phyloP scores from a whole-genome alignment of 30 jellyfish, hydroid and myxozoan genomes.

The Chironex yamaguchii region DNA sequence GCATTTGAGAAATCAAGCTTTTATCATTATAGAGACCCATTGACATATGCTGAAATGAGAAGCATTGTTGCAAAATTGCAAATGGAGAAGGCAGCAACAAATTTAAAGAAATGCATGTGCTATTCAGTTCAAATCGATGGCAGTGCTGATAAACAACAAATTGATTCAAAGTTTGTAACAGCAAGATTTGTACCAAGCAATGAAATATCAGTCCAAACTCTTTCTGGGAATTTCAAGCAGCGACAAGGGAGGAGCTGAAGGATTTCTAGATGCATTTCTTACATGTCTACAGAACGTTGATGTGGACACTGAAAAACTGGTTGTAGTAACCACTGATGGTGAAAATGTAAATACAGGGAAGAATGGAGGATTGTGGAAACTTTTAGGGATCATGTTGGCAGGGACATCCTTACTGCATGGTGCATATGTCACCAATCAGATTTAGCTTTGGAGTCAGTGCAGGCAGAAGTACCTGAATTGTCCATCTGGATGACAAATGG shows the following conservation, averaged over 20 bases:
- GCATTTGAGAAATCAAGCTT: conserved; percentile 26
- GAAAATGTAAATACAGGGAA: conserved; percentile 55
- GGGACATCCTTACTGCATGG: conserved; percentile 63
- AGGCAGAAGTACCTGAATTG: conserved; percentile 38
- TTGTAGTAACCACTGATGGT: conserved; percentile 48
- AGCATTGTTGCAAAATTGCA: conserved; percentile 15
- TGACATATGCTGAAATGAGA: conserved; percentile 60
- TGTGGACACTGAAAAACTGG: conserved; percentile 19
- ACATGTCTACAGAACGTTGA: conserved; percentile 7
- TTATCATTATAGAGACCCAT: conserved; percentile 55
- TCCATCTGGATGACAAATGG: conserved; percentile 58
- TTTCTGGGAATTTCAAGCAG: conserved; percentile 59
- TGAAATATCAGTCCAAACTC: conserved; percentile 52
- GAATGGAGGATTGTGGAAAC: conserved; percentile 37
- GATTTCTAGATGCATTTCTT: conserved; percentile 22
- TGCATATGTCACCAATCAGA: conserved; percentile 63
- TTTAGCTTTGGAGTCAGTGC: conserved; percentile 66
- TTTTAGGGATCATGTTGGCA: conserved; percentile 24
- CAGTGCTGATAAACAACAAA: conserved; percentile 59
- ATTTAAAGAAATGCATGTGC: conserved; percentile 34
- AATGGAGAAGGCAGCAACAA: conserved; percentile 17
- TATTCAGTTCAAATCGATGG: conserved; percentile 54
- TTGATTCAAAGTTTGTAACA: conserved; percentile 47
- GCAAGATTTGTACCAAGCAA: conserved; percentile 42
- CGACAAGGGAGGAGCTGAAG: conserved; percentile 53